Conservation (phyloP, 2,888 invertebrate species). For the Salticus scenicus region DNA sequence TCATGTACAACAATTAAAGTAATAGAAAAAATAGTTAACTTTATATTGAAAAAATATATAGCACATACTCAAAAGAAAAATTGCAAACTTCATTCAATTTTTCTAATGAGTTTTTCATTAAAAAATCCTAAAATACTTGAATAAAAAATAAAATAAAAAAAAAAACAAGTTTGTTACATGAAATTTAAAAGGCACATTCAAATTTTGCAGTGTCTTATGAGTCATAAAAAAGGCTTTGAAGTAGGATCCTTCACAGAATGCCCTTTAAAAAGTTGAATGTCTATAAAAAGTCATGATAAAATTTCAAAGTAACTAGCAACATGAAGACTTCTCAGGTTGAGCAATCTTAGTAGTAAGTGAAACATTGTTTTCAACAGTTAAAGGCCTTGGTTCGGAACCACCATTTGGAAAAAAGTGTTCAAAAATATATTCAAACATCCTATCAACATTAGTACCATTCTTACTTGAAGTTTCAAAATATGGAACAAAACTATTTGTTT, state of each 20-base stretch:
- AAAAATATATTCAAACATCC: conserved; percentile 60
- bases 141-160: too few relatives aligned
- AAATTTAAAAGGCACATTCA: too few relatives aligned
- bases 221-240: too few relatives aligned
- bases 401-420: conserved; percentile 38
- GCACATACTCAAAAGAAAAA: too few relatives aligned
- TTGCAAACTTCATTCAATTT: too few relatives aligned
- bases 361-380: conserved; percentile 4
- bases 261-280: not conserved
- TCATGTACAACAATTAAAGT: too few relatives aligned
- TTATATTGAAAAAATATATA: too few relatives aligned
- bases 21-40: too few relatives aligned
- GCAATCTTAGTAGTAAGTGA: not conserved
- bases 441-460: conserved; percentile 49
- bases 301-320: conserved; percentile 1
- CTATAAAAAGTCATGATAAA: not conserved
- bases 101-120: too few relatives aligned
- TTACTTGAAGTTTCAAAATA: conserved; percentile 65
- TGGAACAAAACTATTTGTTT: conserved; percentile 15
- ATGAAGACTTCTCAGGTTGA: not conserved
- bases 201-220: too few relatives aligned
- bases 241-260: not conserved
- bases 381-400: conserved; percentile 30
- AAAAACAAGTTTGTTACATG: too few relatives aligned
- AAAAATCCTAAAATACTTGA: too few relatives aligned